These are phyloP conservation scores for Uropetala carovei DNA, from an alignment of 2,888 invertebrate genomes.

Conservation along the genomic window DNA sequence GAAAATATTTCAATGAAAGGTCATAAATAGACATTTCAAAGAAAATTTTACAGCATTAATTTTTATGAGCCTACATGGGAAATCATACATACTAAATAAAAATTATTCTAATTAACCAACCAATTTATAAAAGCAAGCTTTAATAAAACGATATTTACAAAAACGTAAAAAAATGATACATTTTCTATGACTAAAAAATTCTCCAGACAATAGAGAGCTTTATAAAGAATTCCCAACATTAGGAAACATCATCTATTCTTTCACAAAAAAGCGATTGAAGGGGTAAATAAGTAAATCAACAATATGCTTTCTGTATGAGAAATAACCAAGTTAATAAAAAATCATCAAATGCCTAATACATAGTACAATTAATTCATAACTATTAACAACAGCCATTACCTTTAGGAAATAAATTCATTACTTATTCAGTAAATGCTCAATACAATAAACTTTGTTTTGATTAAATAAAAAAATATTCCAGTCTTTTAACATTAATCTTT, in stretches of 20 bases:
- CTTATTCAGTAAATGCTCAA: neutral
- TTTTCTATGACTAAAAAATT: constrained; percentile 32
- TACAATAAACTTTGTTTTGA: neutral
- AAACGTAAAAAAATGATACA: neutral
- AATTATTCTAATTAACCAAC: neutral
- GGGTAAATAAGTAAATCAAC: neutral
- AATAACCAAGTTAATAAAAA: constrained; percentile 8
- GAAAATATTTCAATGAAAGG: too few relatives aligned
- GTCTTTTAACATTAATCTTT: neutral
- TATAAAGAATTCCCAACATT: neutral
- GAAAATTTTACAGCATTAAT: too few relatives aligned
- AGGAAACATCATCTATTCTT: constrained; percentile 27
- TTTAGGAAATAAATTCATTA: neutral
- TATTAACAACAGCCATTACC: neutral
- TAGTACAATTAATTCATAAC: neutral
- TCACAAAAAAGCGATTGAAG: neutral
- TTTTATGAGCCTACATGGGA: too few relatives aligned
- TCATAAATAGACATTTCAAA: too few relatives aligned
- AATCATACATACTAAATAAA: neutral
- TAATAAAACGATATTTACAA: neutral
- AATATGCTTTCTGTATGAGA: neutral
- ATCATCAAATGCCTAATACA: neutral
- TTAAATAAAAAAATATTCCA: neutral
- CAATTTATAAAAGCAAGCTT: neutral
- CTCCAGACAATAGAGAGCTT: constrained; percentile 44